Percentiles rank a stretch among this genome's conserved stretches.
These are phyloP conservation scores for Chaunax sp. DNA, from an alignment of 2,797 vertebrate genomes.

Conservation along the genomic window DNA sequence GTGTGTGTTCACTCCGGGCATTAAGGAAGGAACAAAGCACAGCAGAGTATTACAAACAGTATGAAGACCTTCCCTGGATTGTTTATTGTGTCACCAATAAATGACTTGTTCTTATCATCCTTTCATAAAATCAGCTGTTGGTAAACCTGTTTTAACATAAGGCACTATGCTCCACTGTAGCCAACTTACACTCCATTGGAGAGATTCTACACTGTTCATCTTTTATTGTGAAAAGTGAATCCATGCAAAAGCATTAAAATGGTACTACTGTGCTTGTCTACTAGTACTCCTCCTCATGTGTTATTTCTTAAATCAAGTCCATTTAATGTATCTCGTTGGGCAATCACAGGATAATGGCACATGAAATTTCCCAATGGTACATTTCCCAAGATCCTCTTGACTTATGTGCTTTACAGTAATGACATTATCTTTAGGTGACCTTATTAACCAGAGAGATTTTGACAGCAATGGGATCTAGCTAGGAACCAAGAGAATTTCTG, in stretches of 20 bases:
- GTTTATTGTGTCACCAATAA: conserved; percentile 8
- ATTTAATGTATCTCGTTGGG: background rate
- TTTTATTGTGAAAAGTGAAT: background rate
- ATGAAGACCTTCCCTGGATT: background rate
- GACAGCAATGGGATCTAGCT: too few relatives aligned
- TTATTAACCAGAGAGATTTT: too few relatives aligned
- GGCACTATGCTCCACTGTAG: conserved; percentile 14
- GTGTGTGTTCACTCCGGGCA: background rate
- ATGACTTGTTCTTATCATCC: conserved; percentile 18
- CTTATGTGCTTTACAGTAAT: conserved; percentile 8
- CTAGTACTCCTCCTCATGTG: background rate
- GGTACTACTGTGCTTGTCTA: background rate
- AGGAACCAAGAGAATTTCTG: too few relatives aligned
- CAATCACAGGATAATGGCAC: background rate
- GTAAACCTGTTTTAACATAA: conserved; percentile 22
- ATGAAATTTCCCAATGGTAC: background rate
- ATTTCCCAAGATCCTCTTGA: conserved; percentile 3
- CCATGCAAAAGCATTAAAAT: background rate
- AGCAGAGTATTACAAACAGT: background rate
- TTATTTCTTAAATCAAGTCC: background rate
- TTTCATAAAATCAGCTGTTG: conserved; percentile 17
- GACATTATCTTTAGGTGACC: background rate
- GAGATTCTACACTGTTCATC: too few relatives aligned
- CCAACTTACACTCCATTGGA: background rate
- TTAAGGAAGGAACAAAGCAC: background rate